phyloP scores from a whole-genome alignment of 1,140 invertebrate species.

The Brachionus koreanus region DNA sequence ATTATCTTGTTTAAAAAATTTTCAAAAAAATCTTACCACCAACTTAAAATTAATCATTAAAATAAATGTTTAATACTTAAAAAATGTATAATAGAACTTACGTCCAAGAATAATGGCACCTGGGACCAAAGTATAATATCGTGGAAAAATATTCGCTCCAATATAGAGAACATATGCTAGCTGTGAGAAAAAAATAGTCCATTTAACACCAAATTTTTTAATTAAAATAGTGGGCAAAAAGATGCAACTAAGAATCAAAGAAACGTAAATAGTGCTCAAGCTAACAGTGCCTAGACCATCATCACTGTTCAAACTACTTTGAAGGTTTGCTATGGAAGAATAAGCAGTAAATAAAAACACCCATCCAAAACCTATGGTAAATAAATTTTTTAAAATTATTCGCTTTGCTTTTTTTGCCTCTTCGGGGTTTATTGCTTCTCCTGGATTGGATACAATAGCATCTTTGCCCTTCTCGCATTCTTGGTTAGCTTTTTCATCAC shows the following conservation, averaged over 20 bases:
- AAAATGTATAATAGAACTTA: constrained; percentile 45
- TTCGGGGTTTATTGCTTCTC: neutral
- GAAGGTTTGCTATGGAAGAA: constrained; percentile 25
- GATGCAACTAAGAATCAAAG: constrained; percentile 82
- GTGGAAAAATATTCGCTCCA: constrained; percentile 82
- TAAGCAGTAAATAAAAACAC: constrained; percentile 38
- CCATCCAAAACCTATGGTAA: constrained; percentile 5
- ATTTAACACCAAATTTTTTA: constrained; percentile 83
- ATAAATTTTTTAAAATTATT: constrained; percentile 29
- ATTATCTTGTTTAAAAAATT: constrained; percentile 68
- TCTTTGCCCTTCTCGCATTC: neutral
- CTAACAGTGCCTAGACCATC: constrained; percentile 50
- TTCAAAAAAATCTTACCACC: neutral
- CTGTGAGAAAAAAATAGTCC: constrained; percentile 85
- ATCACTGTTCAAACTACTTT: constrained; percentile 43
- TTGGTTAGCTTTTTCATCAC: neutral
- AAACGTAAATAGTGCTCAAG: constrained; percentile 78
- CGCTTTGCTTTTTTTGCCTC: constrained; percentile 12
- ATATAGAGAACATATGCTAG: constrained; percentile 88
- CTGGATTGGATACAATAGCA: neutral
- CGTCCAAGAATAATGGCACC: constrained; percentile 74
- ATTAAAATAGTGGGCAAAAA: constrained; percentile 78
- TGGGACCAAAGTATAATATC: constrained; percentile 59
- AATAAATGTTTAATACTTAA: neutral
- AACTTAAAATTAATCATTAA: neutral